Evolutionary conservation across 2,797 vertebrate genomes (phyloP).

Genomic region (Pantherophis alleghaniensis): DNA sequence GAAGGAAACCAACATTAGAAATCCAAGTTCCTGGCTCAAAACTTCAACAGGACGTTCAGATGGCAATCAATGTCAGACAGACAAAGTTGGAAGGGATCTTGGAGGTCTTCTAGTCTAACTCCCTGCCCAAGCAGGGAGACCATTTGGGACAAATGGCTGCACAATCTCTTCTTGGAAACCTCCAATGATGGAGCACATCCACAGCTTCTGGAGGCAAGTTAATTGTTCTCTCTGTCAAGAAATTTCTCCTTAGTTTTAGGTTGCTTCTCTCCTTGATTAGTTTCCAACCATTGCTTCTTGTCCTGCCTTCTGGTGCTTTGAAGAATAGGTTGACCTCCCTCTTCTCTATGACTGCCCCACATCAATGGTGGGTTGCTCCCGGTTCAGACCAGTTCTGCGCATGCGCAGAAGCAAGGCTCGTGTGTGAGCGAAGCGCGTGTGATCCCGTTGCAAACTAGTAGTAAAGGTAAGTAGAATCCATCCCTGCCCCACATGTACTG

Average conservation of each 20-base stretch:
- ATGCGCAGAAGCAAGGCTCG: too few relatives aligned
- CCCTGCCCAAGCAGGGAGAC: background rate
- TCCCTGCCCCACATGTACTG: background rate
- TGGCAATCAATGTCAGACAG: background rate
- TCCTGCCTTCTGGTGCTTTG: background rate
- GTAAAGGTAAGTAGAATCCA: too few relatives aligned
- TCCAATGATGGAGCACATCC: background rate
- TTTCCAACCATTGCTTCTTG: background rate
- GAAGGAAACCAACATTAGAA: background rate
- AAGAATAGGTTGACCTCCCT: background rate
- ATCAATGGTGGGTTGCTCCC: too few relatives aligned
- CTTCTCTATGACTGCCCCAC: background rate
- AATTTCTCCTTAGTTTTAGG: too few relatives aligned
- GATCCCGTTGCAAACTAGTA: too few relatives aligned
- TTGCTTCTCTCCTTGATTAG: too few relatives aligned
- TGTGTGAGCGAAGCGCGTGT: accelerated
- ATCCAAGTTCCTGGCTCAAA: background rate
- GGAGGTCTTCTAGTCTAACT: background rate
- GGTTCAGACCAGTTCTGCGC: too few relatives aligned
- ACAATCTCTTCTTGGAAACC: background rate
- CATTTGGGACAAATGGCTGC: background rate
- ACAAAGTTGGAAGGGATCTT: background rate
- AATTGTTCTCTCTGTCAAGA: too few relatives aligned
- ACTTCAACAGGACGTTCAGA: background rate
- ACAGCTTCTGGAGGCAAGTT: too few relatives aligned